Percentiles rank a stretch among this genome's conserved stretches.
Conservation (phyloP, 2,797 vertebrate genomes). For the Miichthys miiuy region DNA sequence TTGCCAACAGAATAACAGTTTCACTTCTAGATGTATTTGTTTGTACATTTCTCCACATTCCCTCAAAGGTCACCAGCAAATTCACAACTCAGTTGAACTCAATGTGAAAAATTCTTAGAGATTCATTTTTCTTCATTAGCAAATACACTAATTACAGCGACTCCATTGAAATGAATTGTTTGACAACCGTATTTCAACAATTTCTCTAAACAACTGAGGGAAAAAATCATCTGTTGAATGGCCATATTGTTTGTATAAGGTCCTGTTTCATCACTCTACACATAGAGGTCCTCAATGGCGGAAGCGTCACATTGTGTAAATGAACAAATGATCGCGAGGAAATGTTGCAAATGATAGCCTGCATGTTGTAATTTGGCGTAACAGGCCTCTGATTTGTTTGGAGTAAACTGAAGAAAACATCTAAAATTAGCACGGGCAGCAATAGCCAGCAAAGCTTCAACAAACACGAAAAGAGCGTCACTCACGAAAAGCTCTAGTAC, state of each 20-base stretch:
- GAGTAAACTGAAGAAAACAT: constrained; percentile 7
- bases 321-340: not conserved
- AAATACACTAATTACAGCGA: too few species aligned
- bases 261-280: not conserved
- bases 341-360: constrained; percentile 1
- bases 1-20: too few species aligned
- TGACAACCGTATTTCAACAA: too few species aligned
- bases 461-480: not conserved
- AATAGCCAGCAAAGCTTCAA: not conserved
- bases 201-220: too few species aligned
- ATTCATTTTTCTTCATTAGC: too few species aligned
- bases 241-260: not conserved
- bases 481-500: not conserved
- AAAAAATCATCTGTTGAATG: not conserved
- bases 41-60: too few species aligned
- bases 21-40: too few species aligned
- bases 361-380: constrained; percentile 9
- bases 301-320: not conserved
- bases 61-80: too few species aligned
- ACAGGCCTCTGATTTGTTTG: constrained; percentile 1
- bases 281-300: not conserved
- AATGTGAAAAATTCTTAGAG: too few species aligned
- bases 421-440: not conserved
- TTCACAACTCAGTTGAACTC: too few species aligned
- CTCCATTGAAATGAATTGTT: too few species aligned